A percentile compares a stretch with the other conserved stretches of the same genome.
These are phyloP conservation scores for Abrostola triplasia DNA, from an alignment of 2,888 invertebrate genomes.

Conservation along the genomic window DNA sequence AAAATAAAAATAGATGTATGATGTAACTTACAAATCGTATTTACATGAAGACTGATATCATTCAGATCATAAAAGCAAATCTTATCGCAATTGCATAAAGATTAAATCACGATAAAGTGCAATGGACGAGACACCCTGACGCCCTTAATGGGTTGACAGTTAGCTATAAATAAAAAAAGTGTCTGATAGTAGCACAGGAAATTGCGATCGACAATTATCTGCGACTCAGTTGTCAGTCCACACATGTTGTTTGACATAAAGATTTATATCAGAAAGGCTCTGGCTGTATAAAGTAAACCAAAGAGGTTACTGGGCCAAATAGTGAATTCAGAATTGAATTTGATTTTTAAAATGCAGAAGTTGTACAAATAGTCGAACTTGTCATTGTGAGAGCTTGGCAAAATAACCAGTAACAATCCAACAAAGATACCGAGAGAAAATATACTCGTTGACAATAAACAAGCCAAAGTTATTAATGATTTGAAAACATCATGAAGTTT, in stretches of 20 bases:
- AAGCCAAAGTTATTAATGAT: slow-evolving; percentile 9
- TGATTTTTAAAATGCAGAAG: slow-evolving; percentile 51
- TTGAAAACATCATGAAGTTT: slow-evolving; percentile 26
- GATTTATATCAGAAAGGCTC: slow-evolving; percentile 69
- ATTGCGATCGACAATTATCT: slow-evolving; percentile 82
- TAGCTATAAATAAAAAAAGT: slow-evolving; percentile 74
- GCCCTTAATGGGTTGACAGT: slow-evolving; percentile 60
- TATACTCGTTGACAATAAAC: neutral
- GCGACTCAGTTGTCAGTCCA: slow-evolving; percentile 65
- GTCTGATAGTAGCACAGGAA: slow-evolving; percentile 81
- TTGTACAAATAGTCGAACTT: slow-evolving; percentile 22
- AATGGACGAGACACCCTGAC: slow-evolving; percentile 49
- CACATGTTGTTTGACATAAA: slow-evolving; percentile 65
- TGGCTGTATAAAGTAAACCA: slow-evolving; percentile 54
- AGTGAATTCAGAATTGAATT: slow-evolving; percentile 60
- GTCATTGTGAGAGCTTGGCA: neutral
- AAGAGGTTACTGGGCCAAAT: slow-evolving; percentile 61
- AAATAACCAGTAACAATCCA: neutral
- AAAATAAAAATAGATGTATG: neutral
- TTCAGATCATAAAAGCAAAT: slow-evolving; percentile 15
- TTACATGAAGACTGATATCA: neutral
- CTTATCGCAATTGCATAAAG: slow-evolving; percentile 32
- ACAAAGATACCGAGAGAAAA: slow-evolving; percentile 11
- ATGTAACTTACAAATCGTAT: neutral
- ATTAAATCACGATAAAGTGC: slow-evolving; percentile 24